Evolutionary conservation across 2,113 vertebrate genomes (phyloP).

Genomic region (rat (Rattus norvegicus)): GRCr8 NC_086025.1:122530001-122530500

Average conservation of each 20-base stretch:
- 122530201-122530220: not conserved
- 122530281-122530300: too few species aligned
- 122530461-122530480: not conserved
- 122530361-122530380: not conserved
- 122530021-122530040: not conserved
- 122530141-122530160: not conserved
- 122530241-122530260: not conserved
- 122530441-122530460: not conserved
- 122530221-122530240: not conserved
- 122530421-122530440: too few species aligned
- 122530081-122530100: not conserved
- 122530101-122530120: not conserved
- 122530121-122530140: not conserved
- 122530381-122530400: not conserved
- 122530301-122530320: too few species aligned
- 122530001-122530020: not conserved
- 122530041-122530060: not conserved
- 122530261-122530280: not conserved
- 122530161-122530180: not conserved
- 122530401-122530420: accelerated
- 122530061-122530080: not conserved
- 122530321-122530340: not conserved
- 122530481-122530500: not conserved
- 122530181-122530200: not conserved
- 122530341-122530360: too few species aligned